A percentile compares a stretch with the other conserved stretches of the same genome.
Conservation (phyloP, 2,888 invertebrate genomes). For the Sicus ferrugineus region DNA sequence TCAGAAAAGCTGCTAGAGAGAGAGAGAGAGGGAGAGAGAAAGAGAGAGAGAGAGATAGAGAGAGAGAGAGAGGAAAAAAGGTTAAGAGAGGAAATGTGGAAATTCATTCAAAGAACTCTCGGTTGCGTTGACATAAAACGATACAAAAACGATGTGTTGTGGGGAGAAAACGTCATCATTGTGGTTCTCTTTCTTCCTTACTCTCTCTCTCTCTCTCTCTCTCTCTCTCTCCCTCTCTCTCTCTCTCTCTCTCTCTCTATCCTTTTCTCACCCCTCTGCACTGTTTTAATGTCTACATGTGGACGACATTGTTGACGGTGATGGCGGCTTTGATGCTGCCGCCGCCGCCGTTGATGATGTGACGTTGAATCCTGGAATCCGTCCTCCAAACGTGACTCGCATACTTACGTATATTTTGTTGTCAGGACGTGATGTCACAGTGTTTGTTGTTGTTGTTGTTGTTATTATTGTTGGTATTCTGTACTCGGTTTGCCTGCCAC, state of each 20-base stretch:
- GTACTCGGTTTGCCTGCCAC: background rate
- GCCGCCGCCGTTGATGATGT: slow-evolving; percentile 29
- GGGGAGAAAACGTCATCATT: background rate
- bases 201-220: background rate
- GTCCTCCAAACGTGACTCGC: slow-evolving; percentile 39
- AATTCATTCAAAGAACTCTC: too few relatives aligned
- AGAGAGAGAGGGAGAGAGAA: too few relatives aligned
- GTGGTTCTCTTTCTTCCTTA: background rate
- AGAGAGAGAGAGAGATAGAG: too few relatives aligned
- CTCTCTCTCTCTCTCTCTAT: background rate
- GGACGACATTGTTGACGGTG: slow-evolving; percentile 33
- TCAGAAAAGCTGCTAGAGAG: too few relatives aligned
- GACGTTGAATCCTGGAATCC: slow-evolving; percentile 33
- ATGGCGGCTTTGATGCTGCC: slow-evolving; percentile 38
- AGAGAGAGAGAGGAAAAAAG: background rate
- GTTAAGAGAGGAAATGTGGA: background rate
- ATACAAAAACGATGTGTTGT: background rate
- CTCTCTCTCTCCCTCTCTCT: background rate
- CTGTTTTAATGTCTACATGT: slow-evolving; percentile 5
- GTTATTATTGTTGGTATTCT: background rate
- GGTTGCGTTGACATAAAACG: background rate
- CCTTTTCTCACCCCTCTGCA: background rate
- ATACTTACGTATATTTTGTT: slow-evolving; percentile 28
- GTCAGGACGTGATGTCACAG: background rate
- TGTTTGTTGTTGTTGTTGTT: slow-evolving; percentile 9